phyloP scores from a whole-genome alignment of 2,797 vertebrate species.

The Malurus leucopterus region DNA sequence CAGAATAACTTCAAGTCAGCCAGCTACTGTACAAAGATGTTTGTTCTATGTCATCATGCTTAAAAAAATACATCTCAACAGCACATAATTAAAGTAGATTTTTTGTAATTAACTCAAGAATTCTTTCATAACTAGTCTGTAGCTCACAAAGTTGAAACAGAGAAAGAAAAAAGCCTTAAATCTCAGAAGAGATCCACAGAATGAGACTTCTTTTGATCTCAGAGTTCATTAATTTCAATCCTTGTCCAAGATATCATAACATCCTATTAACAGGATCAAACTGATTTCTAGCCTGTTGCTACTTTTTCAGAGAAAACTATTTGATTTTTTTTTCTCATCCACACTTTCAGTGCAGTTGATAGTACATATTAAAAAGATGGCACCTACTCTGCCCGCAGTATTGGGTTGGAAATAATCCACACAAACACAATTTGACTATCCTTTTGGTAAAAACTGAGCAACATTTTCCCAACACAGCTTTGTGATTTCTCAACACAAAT shows the following conservation, averaged over 20 bases:
- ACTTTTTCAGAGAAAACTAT: not conserved
- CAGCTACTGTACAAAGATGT: not conserved
- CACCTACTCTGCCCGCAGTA: not conserved
- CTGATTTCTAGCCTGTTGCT: not conserved
- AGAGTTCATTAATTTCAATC: not conserved
- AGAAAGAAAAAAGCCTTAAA: not conserved
- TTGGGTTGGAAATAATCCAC: not conserved
- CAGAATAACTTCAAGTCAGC: not conserved
- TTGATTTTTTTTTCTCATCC: not conserved
- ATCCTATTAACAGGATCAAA: not conserved
- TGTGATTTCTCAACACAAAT: not conserved
- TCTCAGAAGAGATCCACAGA: not conserved
- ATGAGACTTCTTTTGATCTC: not conserved
- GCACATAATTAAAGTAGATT: not conserved
- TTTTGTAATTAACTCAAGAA: not conserved
- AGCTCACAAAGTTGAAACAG: not conserved
- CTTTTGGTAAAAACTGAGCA: not conserved
- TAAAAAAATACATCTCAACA: not conserved
- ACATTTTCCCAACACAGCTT: not conserved
- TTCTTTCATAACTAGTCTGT: not conserved
- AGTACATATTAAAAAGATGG: not conserved
- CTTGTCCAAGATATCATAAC: not conserved
- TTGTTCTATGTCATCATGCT: fast-evolving
- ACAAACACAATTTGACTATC: not conserved
- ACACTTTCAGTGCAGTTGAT: not conserved